Conservation (phyloP, 2,888 invertebrate genomes). For the Agrochola macilenta region DNA sequence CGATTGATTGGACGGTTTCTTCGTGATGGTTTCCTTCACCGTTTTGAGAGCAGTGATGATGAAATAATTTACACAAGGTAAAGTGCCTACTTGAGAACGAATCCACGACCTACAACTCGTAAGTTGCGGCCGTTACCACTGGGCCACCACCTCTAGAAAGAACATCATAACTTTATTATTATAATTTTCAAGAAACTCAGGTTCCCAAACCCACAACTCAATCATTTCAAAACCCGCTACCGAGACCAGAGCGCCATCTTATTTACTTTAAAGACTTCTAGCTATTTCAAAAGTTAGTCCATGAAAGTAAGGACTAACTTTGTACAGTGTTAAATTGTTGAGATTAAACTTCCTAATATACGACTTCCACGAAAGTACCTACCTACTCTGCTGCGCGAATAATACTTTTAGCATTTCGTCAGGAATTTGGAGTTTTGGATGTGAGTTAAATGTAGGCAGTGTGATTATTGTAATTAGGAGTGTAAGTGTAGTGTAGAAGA, state of each 20-base stretch:
- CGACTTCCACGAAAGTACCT: constrained; percentile 24
- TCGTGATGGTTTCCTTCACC: too few species aligned
- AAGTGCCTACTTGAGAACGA: too few species aligned
- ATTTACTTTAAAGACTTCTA: constrained; percentile 3
- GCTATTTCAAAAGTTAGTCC: constrained; percentile 4
- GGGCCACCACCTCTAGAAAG: too few species aligned
- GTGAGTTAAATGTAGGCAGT: constrained; percentile 1
- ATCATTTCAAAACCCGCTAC: neutral
- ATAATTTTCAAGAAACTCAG: too few species aligned
- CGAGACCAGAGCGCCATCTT: neutral
- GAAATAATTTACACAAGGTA: too few species aligned
- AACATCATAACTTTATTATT: too few species aligned
- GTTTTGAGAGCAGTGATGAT: too few species aligned
- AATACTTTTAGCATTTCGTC: constrained; percentile 15
- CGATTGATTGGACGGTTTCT: too few species aligned
- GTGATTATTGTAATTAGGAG: too few species aligned
- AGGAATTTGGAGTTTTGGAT: neutral
- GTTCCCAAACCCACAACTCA: neutral
- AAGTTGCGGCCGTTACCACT: too few species aligned
- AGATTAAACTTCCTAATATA: constrained; percentile 7
- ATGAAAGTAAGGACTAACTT: constrained; percentile 14
- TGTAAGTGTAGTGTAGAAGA: too few species aligned
- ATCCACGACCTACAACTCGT: too few species aligned
- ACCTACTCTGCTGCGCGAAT: neutral
- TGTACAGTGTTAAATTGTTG: constrained; percentile 2